A percentile compares a stretch with the other conserved stretches of the same genome.
These are phyloP conservation scores for Lamproptera curius DNA, from an alignment of 2,888 invertebrate species.

Conservation along the genomic window DNA sequence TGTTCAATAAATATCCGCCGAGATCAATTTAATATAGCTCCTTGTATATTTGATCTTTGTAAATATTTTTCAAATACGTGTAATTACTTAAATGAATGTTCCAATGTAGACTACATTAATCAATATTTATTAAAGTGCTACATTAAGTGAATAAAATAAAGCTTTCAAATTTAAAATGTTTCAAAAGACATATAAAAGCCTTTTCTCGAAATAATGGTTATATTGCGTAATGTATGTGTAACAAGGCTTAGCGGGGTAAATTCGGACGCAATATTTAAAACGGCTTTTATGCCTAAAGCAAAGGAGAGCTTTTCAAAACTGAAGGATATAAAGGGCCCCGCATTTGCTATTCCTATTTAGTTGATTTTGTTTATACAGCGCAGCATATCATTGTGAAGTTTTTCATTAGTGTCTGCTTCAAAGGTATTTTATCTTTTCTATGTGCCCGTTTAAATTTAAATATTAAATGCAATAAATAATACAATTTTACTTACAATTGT, in stretches of 20 bases:
- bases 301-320: conserved; percentile 54
- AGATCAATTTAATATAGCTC: too few species aligned
- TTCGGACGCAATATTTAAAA: conserved; percentile 69
- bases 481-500: too few species aligned
- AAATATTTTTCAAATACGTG: too few species aligned
- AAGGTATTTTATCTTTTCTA: background rate
- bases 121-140: too few species aligned
- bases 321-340: conserved; percentile 55
- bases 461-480: too few species aligned
- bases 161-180: background rate
- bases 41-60: too few species aligned
- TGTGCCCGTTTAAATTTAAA: too few species aligned
- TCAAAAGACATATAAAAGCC: too few species aligned
- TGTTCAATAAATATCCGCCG: too few species aligned
- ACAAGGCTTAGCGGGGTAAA: conserved; percentile 57
- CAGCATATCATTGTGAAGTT: background rate
- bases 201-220: conserved; percentile 40
- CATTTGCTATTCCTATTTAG: conserved; percentile 45
- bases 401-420: background rate
- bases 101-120: too few species aligned
- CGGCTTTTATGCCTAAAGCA: conserved; percentile 57
- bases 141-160: too few species aligned
- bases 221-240: conserved; percentile 52
- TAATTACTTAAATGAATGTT: too few species aligned
- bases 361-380: conserved; percentile 14